These are phyloP conservation scores for Drosophila siamana DNA, from an alignment of 2,888 invertebrate species.

Conservation along the genomic window DNA sequence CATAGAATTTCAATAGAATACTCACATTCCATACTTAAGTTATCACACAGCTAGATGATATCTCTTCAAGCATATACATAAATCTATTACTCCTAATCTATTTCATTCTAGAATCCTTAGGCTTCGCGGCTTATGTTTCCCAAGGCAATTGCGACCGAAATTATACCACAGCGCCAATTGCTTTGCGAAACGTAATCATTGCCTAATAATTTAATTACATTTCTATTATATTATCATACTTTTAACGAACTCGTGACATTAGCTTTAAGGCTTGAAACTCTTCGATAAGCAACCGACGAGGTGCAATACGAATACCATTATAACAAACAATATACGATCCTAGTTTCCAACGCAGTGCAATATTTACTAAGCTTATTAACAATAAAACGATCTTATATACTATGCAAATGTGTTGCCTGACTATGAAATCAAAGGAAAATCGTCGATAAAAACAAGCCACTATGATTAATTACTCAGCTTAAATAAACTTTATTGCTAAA, in stretches of 20 bases:
- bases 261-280: conserved; percentile 47
- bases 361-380: conserved; percentile 59
- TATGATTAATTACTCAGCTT: too few species aligned
- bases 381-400: conserved; percentile 57
- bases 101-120: background rate
- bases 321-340: conserved; percentile 21
- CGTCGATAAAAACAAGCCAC: background rate
- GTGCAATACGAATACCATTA: conserved; percentile 70
- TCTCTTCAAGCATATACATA: background rate
- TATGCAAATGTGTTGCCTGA: conserved; percentile 8
- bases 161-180: conserved; percentile 46
- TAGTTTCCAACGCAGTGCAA: conserved; percentile 65
- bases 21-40: conserved; percentile 31
- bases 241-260: conserved; percentile 51
- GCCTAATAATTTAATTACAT: conserved; percentile 21
- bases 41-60: background rate
- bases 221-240: conserved; percentile 4
- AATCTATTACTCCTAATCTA: conserved; percentile 8
- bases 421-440: background rate
- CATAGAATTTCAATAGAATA: conserved; percentile 75
- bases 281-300: conserved; percentile 41
- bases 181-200: conserved; percentile 81
- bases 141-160: conserved; percentile 63
- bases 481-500: background rate
- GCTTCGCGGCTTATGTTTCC: conserved; percentile 78